phyloP scores from a whole-genome alignment of 2,888 invertebrate genomes.

The Leptopilina syphax region DNA sequence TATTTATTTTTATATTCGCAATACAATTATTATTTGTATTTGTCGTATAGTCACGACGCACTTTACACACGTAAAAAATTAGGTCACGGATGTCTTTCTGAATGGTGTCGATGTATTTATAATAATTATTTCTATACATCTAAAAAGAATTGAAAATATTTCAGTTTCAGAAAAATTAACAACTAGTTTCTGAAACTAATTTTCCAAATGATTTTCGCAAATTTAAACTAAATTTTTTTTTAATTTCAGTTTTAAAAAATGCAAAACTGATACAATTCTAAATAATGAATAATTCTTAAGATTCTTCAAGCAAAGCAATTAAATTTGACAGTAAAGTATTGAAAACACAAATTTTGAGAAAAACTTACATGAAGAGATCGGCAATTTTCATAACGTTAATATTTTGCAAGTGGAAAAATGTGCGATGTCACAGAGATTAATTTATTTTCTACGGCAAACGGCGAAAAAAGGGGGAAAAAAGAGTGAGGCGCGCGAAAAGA shows the following conservation, averaged over 20 bases:
- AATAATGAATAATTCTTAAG: too few relatives aligned
- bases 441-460: neutral
- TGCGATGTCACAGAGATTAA: neutral
- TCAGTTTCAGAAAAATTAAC: neutral
- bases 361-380: constrained; percentile 51
- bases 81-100: constrained; percentile 49
- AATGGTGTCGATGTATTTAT: constrained; percentile 47
- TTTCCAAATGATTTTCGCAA: too few relatives aligned
- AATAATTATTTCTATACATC: constrained; percentile 27
- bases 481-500: constrained; percentile 3
- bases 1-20: neutral
- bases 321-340: too few relatives aligned
- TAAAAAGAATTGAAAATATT: neutral
- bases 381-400: constrained; percentile 46
- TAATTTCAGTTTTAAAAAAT: too few relatives aligned
- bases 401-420: constrained; percentile 8
- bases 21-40: neutral
- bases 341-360: neutral
- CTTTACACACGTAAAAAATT: constrained; percentile 50
- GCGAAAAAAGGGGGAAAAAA: neutral
- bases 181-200: too few relatives aligned
- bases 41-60: constrained; percentile 20
- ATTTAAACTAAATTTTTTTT: too few relatives aligned
- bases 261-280: too few relatives aligned
- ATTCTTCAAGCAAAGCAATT: too few relatives aligned